phyloP scores from a whole-genome alignment of 1,140 invertebrate species.

The Psix sp. region DNA sequence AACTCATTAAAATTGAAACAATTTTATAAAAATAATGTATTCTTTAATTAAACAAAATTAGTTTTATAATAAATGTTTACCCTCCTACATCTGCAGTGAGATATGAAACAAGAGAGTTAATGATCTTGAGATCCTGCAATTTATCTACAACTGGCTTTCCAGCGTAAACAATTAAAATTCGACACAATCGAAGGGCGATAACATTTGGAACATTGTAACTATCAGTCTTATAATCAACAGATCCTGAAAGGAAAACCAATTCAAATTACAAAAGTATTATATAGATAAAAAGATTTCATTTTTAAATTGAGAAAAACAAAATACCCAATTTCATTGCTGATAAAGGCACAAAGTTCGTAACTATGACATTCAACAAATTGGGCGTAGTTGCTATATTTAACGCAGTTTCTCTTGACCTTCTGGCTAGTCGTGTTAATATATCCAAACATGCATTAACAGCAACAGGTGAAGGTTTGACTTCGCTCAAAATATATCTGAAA shows the following conservation, averaged over 20 bases:
- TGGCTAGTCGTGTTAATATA: slow-evolving; percentile 82
- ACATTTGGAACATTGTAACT: slow-evolving; percentile 66
- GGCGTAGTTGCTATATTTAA: slow-evolving; percentile 79
- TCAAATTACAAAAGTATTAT: background rate
- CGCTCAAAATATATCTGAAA: slow-evolving; percentile 83
- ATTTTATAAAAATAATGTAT: background rate
- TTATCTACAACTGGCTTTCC: slow-evolving; percentile 63
- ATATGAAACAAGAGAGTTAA: slow-evolving; percentile 68
- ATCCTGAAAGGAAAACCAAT: slow-evolving; percentile 24
- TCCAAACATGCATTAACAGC: slow-evolving; percentile 83
- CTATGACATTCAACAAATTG: slow-evolving; percentile 79
- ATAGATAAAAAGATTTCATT: no score
- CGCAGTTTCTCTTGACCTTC: slow-evolving; percentile 81
- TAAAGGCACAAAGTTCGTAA: slow-evolving; percentile 80
- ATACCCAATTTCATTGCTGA: slow-evolving; percentile 60
- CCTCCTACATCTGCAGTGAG: slow-evolving; percentile 61
- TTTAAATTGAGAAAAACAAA: background rate
- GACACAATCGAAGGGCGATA: slow-evolving; percentile 67
- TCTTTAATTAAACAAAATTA: background rate
- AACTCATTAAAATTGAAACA: background rate
- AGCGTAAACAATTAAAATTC: slow-evolving; percentile 67
- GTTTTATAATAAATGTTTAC: slow-evolving; percentile 35
- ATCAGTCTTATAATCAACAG: slow-evolving; percentile 51
- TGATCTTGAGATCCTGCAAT: slow-evolving; percentile 64
- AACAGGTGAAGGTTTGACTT: slow-evolving; percentile 80